These are phyloP conservation scores for Adelognathus sp. DNA, from an alignment of 2,888 invertebrate genomes.

Conservation along the genomic window DNA sequence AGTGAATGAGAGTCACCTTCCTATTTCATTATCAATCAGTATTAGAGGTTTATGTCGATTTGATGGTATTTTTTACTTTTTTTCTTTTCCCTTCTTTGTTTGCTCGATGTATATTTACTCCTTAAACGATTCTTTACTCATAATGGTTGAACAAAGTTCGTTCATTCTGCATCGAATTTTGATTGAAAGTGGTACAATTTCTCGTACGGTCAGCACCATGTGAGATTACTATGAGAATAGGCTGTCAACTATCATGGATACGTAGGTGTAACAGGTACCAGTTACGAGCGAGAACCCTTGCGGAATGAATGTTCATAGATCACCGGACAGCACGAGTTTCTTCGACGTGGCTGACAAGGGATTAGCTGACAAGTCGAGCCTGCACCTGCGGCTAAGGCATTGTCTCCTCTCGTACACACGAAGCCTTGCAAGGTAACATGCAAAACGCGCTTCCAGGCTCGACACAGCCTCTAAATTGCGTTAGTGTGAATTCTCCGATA, in stretches of 20 bases:
- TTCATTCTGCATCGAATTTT: too few species aligned
- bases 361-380: slow-evolving; percentile 3
- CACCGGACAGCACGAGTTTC: neutral
- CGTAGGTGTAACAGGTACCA: slow-evolving; percentile 69
- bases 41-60: too few species aligned
- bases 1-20: too few species aligned
- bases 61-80: too few species aligned
- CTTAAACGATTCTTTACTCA: too few species aligned
- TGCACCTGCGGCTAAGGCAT: slow-evolving; percentile 22
- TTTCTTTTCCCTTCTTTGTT: too few species aligned
- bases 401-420: slow-evolving; percentile 4
- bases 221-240: neutral
- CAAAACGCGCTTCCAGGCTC: neutral
- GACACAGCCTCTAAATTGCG: too few species aligned
- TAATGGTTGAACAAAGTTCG: too few species aligned
- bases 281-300: slow-evolving; percentile 67
- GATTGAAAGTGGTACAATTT: too few species aligned
- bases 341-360: slow-evolving; percentile 6
- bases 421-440: slow-evolving; percentile 33
- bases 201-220: neutral
- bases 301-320: slow-evolving; percentile 10
- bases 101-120: too few species aligned
- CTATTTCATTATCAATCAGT: too few species aligned
- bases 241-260: neutral
- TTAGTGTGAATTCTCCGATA: neutral